These are phyloP conservation scores for Petrophora chlorosata DNA, from an alignment of 2,888 invertebrate species.

Conservation along the genomic window DNA sequence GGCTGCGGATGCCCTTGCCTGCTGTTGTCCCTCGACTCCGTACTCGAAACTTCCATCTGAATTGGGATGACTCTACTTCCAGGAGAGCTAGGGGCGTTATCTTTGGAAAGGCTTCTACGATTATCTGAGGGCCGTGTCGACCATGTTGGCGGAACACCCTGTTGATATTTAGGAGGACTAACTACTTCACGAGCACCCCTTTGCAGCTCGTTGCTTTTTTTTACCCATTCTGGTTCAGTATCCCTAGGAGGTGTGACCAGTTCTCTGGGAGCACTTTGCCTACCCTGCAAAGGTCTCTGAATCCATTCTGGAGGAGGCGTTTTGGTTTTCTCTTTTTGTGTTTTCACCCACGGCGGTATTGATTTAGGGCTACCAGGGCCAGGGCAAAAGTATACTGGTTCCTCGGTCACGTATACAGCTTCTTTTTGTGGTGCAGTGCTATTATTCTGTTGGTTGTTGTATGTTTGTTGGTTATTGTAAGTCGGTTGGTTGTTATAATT, in stretches of 20 bases:
- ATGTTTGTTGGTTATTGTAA: slow-evolving; percentile 49
- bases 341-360: slow-evolving; percentile 75
- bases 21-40: slow-evolving; percentile 61
- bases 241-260: slow-evolving; percentile 72
- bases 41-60: slow-evolving; percentile 84
- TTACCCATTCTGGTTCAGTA: slow-evolving; percentile 75
- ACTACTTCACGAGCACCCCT: slow-evolving; percentile 66
- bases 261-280: slow-evolving; percentile 67
- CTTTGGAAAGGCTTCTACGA: slow-evolving; percentile 72
- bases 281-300: slow-evolving; percentile 69
- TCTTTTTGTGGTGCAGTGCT: slow-evolving; percentile 65
- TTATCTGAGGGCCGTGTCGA: slow-evolving; percentile 76
- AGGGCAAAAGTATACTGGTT: slow-evolving; percentile 74
- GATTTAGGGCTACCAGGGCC: slow-evolving; percentile 77
- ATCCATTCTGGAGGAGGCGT: slow-evolving; percentile 78
- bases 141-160: slow-evolving; percentile 72
- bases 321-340: slow-evolving; percentile 78
- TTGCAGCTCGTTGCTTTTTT: slow-evolving; percentile 73
- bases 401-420: slow-evolving; percentile 73
- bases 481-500: slow-evolving; percentile 53
- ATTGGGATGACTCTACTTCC: slow-evolving; percentile 86
- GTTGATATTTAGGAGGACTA: slow-evolving; percentile 75
- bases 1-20: slow-evolving; percentile 60
- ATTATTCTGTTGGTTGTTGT: slow-evolving; percentile 57
- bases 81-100: slow-evolving; percentile 53